Evolutionary conservation across 2,888 invertebrate species (phyloP), one percentile per base, ranked within the genome.

Genomic region (Hydrotaea cyrtoneurina): DNA sequence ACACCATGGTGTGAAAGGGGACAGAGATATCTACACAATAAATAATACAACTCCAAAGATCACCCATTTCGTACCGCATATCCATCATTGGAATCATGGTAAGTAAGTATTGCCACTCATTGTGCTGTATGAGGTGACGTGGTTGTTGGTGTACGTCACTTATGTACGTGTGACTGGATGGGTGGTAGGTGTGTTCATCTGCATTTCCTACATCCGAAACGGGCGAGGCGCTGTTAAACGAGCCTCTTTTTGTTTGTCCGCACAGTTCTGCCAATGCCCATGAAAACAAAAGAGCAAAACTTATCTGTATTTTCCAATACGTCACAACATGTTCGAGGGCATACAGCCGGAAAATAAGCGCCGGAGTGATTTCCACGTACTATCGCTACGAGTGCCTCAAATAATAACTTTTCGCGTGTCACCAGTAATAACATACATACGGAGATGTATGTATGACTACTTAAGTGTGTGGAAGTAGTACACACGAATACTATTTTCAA

Each of bases 221-320:
- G 59, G 26, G 19, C 15, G 3, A 15, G 59, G 23, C 59, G 26
- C 4, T 31, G 21, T 4, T 8, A 15, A 23, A 15, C 59, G 23
- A 59, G 59, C 59, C 59, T 13, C 26, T 23, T 59, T 59, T 59
- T 59, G n/a, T n/a, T n/a, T n/a, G n/a, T n/a, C n/a, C n/a, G n/a
- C 26, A 11, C 8, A 26, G 21, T 55, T 55, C 10, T 23, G 5
- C 10, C 7, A 31, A 31, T 31, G 7, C 31, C 31, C 21, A 55
- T 23, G 26, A 59, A 23, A 59, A 59, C 21, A 3, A 8, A 36
- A 57, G 8, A 11, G 26, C 21, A 21, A 4, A 55, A 5, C 23
- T 26, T 59, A 59, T 59, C 23, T 0, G 23, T 26, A 50, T 15
- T 23, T 59, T 59, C 26, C 26, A 50, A 11, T 59, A 59, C 59